A percentile compares a stretch with the other conserved stretches of the same genome.
Conservation (phyloP, 2,888 invertebrate species). For the Acanthosepion esculentum region DNA sequence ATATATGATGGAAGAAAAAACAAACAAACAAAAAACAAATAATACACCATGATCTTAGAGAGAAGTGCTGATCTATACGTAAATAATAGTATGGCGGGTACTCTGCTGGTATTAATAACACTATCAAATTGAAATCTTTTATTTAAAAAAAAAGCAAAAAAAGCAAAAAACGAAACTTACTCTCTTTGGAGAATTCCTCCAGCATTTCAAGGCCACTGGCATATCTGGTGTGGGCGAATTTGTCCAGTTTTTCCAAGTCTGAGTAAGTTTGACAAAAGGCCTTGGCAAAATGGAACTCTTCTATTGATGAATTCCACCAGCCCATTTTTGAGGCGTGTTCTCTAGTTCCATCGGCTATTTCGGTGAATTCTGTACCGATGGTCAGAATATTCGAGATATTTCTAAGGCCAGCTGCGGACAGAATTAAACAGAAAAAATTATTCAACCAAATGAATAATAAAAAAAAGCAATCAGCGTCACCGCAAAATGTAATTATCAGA, state of each 20-base stretch:
- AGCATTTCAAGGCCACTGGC: constrained; percentile 60
- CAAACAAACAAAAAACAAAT: no score
- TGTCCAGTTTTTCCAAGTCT: constrained; percentile 38
- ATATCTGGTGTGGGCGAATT: constrained; percentile 14
- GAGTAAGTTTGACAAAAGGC: constrained; percentile 56
- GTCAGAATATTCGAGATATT: constrained; percentile 70
- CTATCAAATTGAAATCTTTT: no score
- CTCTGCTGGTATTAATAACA: no score
- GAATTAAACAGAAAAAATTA: neutral
- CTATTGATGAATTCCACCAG: constrained; percentile 63
- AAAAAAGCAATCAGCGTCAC: neutral
- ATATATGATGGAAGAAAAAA: no score
- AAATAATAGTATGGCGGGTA: no score
- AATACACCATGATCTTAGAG: no score
- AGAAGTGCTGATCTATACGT: no score
- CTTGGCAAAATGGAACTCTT: constrained; percentile 66
- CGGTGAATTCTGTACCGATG: constrained; percentile 65
- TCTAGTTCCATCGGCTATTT: constrained; percentile 61
- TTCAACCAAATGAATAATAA: neutral
- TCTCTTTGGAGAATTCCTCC: constrained; percentile 57
- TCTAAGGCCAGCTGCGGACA: constrained; percentile 64
- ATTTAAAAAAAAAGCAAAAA: neutral
- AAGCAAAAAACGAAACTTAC: constrained; percentile 53
- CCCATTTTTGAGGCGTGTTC: constrained; percentile 62
- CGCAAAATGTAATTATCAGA: no score